phyloP scores from a whole-genome alignment of 2,797 vertebrate species.

The Dendrocincla fuliginosa region DNA sequence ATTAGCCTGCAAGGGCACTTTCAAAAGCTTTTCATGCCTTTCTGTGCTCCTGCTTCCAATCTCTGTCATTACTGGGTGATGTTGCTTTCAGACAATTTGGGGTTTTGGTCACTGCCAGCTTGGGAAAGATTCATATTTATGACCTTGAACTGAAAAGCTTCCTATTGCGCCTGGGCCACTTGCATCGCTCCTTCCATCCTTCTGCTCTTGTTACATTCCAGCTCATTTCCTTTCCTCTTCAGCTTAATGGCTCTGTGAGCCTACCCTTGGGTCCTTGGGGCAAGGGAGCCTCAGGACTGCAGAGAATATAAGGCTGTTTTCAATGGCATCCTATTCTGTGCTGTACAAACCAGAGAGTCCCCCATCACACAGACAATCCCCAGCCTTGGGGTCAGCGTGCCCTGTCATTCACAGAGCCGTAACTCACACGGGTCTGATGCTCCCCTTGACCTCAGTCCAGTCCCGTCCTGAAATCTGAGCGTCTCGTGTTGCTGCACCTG shows the following conservation, averaged over 20 bases:
- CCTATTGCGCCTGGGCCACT: not conserved
- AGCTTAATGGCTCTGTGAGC: not conserved
- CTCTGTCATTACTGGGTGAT: constrained; percentile 34
- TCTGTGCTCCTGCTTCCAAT: constrained; percentile 38
- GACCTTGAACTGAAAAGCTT: constrained; percentile 46
- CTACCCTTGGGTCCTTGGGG: not conserved
- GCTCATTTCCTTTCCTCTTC: not conserved
- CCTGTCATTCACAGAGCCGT: not conserved
- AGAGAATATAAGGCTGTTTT: not conserved
- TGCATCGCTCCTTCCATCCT: not conserved
- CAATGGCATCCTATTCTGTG: not conserved
- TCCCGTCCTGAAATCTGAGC: not conserved
- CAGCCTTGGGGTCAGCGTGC: not conserved
- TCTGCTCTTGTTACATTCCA: not conserved
- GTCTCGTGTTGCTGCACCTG: not conserved
- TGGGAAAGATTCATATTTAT: constrained; percentile 41
- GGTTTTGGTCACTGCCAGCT: constrained; percentile 12
- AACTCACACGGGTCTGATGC: not conserved
- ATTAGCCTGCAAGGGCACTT: constrained; percentile 59
- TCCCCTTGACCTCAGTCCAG: not conserved
- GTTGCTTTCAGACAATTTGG: constrained; percentile 14
- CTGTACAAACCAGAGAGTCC: not conserved
- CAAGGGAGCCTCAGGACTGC: not conserved
- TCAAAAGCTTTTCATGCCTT: constrained; percentile 61
- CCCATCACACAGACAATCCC: not conserved